phyloP scores from a whole-genome alignment of 2,797 vertebrate species.

The Intellagama lesueurii region DNA sequence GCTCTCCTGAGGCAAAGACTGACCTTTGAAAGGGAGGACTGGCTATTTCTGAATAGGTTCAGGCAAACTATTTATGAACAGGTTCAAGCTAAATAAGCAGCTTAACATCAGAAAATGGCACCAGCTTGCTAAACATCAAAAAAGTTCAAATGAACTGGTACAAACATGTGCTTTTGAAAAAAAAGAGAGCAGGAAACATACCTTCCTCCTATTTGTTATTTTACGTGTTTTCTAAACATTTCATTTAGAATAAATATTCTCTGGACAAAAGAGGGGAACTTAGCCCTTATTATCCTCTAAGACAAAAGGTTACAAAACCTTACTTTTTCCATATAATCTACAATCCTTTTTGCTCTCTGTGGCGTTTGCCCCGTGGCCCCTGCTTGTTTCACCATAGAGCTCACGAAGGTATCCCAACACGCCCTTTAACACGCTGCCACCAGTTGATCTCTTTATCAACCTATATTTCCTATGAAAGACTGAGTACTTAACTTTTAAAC shows the following conservation, averaged over 20 bases:
- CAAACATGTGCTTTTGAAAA: not conserved
- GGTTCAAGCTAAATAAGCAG: conserved; percentile 7
- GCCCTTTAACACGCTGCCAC: too few relatives aligned
- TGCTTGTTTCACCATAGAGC: too few relatives aligned
- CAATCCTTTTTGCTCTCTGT: conserved; percentile 38
- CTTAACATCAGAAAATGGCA: not conserved
- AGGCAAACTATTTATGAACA: not conserved
- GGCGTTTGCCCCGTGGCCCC: too few relatives aligned
- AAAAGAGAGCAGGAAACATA: conserved; percentile 2
- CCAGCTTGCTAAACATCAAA: too few relatives aligned
- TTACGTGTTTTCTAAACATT: not conserved
- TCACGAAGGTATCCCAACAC: too few relatives aligned
- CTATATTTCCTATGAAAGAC: too few relatives aligned
- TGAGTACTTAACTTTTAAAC: too few relatives aligned
- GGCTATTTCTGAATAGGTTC: conserved; percentile 16
- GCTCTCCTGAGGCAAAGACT: too few relatives aligned
- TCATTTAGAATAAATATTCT: conserved; percentile 26
- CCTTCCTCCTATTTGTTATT: conserved; percentile 4
- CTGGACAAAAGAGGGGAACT: not conserved
- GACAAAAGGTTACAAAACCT: not conserved
- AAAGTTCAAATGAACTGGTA: not conserved
- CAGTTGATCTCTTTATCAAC: too few relatives aligned
- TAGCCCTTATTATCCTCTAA: not conserved
- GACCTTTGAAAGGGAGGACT: not conserved
- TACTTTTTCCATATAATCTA: not conserved